phyloP scores from a whole-genome alignment of 1,140 invertebrate species.

The Hyles vespertilio region DNA sequence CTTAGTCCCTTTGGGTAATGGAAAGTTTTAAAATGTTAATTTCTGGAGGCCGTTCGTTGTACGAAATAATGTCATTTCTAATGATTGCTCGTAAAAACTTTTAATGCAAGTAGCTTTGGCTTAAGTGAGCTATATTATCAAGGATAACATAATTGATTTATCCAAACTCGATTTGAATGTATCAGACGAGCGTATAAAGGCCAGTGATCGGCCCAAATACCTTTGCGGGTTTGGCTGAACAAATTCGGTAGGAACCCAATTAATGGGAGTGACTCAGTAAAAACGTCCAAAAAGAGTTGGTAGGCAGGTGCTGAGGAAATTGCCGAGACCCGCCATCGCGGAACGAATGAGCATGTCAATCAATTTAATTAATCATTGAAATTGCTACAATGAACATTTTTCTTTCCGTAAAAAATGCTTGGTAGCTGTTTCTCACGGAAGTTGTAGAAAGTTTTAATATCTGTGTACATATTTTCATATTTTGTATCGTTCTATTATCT shows the following conservation, averaged over 20 bases:
- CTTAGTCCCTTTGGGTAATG: constrained; percentile 4
- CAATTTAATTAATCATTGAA: constrained; percentile 66
- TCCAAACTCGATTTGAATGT: constrained; percentile 9
- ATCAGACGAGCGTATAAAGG: constrained; percentile 17
- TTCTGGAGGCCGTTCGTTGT: background rate
- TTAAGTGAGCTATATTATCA: background rate
- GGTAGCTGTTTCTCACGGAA: constrained; percentile 23
- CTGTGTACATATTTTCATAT: no score
- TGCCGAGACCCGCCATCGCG: constrained; percentile 50
- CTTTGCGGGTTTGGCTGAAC: constrained; percentile 31
- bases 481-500: no score
- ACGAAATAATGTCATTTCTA: constrained; percentile 26
- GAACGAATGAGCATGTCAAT: constrained; percentile 60
- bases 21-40: constrained; percentile 27
- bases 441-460: constrained; percentile 5
- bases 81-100: constrained; percentile 20
- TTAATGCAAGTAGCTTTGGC: background rate
- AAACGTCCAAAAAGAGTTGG: constrained; percentile 51
- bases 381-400: constrained; percentile 40
- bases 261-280: constrained; percentile 62
- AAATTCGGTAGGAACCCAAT: constrained; percentile 55
- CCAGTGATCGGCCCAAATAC: constrained; percentile 31
- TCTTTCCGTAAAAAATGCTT: constrained; percentile 18
- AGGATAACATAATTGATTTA: constrained; percentile 6
- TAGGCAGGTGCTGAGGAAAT: constrained; percentile 45